Evolutionary conservation across 2,797 vertebrate genomes (phyloP).

Genomic region (Gila robusta): DNA sequence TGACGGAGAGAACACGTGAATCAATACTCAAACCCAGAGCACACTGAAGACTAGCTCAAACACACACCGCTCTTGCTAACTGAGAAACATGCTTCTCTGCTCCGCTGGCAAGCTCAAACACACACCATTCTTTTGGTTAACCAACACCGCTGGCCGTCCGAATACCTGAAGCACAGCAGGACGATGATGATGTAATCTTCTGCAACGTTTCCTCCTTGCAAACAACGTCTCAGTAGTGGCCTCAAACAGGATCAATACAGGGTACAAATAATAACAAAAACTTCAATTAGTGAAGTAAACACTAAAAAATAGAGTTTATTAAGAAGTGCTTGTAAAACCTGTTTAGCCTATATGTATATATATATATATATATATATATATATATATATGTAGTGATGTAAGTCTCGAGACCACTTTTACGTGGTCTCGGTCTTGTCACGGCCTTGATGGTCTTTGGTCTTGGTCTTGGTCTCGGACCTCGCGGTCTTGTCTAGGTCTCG

Average conservation of each 20-base stretch:
- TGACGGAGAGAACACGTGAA: conserved; percentile 28
- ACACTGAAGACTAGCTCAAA: conserved; percentile 18
- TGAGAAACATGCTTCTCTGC: conserved; percentile 1
- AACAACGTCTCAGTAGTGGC: background rate
- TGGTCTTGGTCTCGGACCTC: no score
- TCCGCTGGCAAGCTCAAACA: background rate
- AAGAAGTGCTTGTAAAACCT: no score
- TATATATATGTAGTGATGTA: no score
- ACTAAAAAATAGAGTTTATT: no score
- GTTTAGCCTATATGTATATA: no score
- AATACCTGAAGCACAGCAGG: conserved; percentile 26
- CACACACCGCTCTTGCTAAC: conserved; percentile 11
- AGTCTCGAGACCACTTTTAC: no score
- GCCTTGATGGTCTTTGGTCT: no score
- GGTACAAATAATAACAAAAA: conserved; percentile 28
- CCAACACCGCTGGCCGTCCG: conserved; percentile 2
- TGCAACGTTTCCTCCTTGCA: conserved; percentile 5
- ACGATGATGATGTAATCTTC: conserved; percentile 32
- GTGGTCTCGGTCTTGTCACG: no score
- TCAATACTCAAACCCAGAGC: conserved; percentile 22
- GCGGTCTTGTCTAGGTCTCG: no score
- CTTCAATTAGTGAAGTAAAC: background rate
- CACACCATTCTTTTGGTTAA: conserved; percentile 20
- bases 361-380: no score
- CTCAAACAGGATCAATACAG: conserved; percentile 15